Percentiles rank a stretch among this genome's conserved stretches.
Conservation (phyloP, 2,113 vertebrate genomes). For the Campylomormyrus tamandua region DNA sequence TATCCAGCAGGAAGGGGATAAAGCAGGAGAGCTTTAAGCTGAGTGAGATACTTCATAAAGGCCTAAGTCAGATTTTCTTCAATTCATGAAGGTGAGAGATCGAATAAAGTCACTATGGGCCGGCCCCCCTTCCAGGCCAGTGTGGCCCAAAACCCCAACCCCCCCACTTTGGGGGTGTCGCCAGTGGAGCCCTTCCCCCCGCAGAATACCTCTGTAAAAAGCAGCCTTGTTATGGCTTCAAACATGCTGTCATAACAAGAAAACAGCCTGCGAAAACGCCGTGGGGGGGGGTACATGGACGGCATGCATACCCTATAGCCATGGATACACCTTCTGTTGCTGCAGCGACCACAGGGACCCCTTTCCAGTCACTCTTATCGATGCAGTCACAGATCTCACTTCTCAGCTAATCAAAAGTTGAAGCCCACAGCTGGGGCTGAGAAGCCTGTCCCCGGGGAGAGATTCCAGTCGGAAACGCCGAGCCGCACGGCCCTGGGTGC, state of each 20-base stretch:
- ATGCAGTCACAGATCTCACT: neutral
- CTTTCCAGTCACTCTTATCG: neutral
- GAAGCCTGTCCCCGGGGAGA: neutral
- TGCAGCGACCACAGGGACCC: neutral
- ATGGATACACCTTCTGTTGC: neutral
- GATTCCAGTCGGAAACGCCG: neutral
- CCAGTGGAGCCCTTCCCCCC: no score
- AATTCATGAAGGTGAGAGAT: neutral
- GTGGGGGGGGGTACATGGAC: neutral
- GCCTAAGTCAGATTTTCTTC: neutral
- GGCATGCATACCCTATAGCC: neutral
- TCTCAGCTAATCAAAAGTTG: neutral
- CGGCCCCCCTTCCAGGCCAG: neutral
- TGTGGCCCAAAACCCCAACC: no score
- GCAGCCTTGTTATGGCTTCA: neutral
- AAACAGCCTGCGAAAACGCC: neutral
- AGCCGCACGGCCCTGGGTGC: neutral
- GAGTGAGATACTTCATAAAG: neutral
- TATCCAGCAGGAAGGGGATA: neutral
- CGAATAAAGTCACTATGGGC: neutral
- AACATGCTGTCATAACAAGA: neutral
- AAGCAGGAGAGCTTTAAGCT: neutral
- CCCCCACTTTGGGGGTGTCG: no score
- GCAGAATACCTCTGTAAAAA: neutral
- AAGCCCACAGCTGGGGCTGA: neutral